Percentiles rank a stretch among this genome's conserved stretches.
Conservation (phyloP, 2,888 invertebrate species). For the Beris chalybata region DNA sequence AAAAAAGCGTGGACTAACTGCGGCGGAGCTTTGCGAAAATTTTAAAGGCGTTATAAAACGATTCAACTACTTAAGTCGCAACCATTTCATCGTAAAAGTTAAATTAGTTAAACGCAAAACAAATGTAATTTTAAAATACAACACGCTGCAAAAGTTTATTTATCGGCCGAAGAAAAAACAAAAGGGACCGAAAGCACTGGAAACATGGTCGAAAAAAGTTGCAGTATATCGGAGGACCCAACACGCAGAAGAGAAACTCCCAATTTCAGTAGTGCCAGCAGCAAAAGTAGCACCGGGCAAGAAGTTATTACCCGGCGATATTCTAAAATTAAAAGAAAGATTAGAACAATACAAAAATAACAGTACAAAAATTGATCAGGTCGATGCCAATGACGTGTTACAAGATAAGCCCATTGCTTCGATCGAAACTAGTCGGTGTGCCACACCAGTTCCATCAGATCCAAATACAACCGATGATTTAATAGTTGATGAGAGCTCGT, state of each 20-base stretch:
- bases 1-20: slow-evolving; percentile 5
- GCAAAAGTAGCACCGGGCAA: background rate
- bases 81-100: too few species aligned
- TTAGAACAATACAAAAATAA: slow-evolving; percentile 15
- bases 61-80: background rate
- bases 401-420: background rate
- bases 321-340: slow-evolving; percentile 13
- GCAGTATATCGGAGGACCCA: slow-evolving; percentile 10
- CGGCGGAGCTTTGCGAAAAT: background rate
- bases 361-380: slow-evolving; percentile 6
- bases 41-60: slow-evolving; percentile 1
- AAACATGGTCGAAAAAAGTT: slow-evolving; percentile 23
- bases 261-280: background rate
- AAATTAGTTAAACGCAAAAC: too few species aligned
- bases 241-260: slow-evolving; percentile 5
- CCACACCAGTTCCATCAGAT: background rate
- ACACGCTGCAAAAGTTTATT: too few species aligned
- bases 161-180: too few species aligned
- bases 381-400: background rate
- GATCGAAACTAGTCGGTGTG: slow-evolving; percentile 1
- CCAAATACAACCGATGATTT: too few species aligned
- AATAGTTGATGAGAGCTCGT: too few species aligned
- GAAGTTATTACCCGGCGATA: background rate
- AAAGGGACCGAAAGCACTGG: too few species aligned
- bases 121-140: too few species aligned